Conservation (phyloP, 2,797 vertebrate genomes). For the Argentina silus region DNA sequence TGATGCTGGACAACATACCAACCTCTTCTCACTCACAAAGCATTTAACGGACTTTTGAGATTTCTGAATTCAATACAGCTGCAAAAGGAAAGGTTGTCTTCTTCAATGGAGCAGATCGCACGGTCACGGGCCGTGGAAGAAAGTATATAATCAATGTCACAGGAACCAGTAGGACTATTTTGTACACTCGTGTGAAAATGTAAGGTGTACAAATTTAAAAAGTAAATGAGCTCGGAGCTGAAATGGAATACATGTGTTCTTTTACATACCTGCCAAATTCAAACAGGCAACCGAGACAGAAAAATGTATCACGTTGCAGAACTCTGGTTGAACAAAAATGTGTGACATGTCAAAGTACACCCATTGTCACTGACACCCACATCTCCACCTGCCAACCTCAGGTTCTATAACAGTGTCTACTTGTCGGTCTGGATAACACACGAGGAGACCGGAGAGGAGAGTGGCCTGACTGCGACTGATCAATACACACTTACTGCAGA, state of each 20-base stretch:
- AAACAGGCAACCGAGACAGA: no score
- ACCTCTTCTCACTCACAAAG: not conserved
- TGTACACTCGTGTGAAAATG: not conserved
- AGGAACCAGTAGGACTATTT: not conserved
- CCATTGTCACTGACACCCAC: not conserved
- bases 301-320: not conserved
- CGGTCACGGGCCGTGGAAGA: not conserved
- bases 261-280: not conserved
- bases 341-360: not conserved
- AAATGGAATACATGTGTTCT: not conserved
- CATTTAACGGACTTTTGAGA: no score
- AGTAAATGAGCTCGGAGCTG: not conserved
- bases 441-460: no score
- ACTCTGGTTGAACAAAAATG: not conserved
- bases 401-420: no score
- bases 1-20: not conserved
- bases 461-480: not conserved
- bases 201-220: not conserved
- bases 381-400: no score
- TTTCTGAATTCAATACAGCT: not conserved
- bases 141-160: not conserved
- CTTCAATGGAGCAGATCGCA: not conserved
- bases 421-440: no score
- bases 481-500: no score
- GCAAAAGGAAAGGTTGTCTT: not conserved